Percentiles rank a stretch among this genome's conserved stretches.
These are phyloP conservation scores for Linnaemya vulpina DNA, from an alignment of 2,888 invertebrate species.

Conservation along the genomic window DNA sequence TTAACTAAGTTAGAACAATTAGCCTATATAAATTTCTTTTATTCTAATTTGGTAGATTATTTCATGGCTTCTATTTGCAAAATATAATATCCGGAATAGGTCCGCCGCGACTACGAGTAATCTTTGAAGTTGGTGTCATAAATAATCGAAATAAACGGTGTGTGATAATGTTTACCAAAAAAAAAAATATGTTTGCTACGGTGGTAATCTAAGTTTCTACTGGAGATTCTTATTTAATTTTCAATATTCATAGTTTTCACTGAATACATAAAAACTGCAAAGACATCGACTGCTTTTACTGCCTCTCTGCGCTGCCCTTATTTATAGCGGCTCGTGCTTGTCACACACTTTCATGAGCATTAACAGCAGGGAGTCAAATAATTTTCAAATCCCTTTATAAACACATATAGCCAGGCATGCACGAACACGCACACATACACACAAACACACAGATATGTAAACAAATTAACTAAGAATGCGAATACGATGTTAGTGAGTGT, in stretches of 20 bases:
- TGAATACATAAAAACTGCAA: not conserved
- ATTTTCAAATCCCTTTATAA: not conserved
- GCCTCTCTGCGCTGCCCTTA: not conserved
- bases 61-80: too few species aligned
- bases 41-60: too few species aligned
- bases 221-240: not conserved
- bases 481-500: not conserved
- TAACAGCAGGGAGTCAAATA: constrained; percentile 31
- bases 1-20: too few species aligned
- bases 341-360: not conserved
- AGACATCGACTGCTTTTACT: not conserved
- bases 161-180: too few species aligned
- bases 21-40: too few species aligned
- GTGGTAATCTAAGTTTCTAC: not conserved
- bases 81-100: too few species aligned
- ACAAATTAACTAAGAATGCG: not conserved
- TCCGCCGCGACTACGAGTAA: too few species aligned
- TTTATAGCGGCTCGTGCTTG: constrained; percentile 36
- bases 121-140: too few species aligned
- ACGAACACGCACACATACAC: not conserved
- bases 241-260: not conserved
- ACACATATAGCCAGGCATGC: not conserved
- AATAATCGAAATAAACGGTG: too few species aligned
- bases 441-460: not conserved
- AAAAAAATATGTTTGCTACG: too few species aligned